These are phyloP conservation scores for Intoshia linei DNA, from an alignment of 1,140 invertebrate genomes.

Conservation along the genomic window DNA sequence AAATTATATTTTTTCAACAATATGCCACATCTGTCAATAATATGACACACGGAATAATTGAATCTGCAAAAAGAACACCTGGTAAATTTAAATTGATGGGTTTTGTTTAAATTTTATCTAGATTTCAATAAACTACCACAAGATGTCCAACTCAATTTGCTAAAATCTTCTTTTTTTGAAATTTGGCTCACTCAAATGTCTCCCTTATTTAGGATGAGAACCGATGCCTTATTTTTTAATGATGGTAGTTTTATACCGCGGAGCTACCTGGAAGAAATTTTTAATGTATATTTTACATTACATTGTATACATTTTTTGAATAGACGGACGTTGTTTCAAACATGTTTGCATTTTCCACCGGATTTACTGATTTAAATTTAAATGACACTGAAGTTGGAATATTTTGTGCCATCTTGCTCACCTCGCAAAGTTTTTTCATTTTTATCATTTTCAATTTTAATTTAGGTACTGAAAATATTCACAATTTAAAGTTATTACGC, in stretches of 20 bases:
- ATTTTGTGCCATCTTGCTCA: conserved; percentile 47
- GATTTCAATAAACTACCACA: conserved; percentile 49
- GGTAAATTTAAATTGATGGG: conserved; percentile 10
- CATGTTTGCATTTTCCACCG: conserved; percentile 26
- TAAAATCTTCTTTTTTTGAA: conserved; percentile 79
- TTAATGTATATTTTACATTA: conserved; percentile 33
- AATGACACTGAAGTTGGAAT: conserved; percentile 60
- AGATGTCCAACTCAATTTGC: conserved; percentile 64
- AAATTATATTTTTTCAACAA: conserved; percentile 6
- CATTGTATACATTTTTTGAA: conserved; percentile 7
- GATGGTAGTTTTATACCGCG: conserved; percentile 52
- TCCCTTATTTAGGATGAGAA: conserved; percentile 34
- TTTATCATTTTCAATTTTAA: background rate
- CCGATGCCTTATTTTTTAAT: conserved; percentile 49
- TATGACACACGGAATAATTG: conserved; percentile 54
- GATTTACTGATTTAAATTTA: conserved; percentile 35
- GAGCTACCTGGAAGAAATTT: conserved; percentile 54
- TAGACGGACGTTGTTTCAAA: conserved; percentile 37
- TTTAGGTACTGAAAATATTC: background rate
- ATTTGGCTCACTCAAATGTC: conserved; percentile 60
- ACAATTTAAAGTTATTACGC: conserved; percentile 43
- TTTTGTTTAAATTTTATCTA: conserved; percentile 8
- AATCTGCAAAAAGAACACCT: conserved; percentile 60
- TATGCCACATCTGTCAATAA: conserved; percentile 24
- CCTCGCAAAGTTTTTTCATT: conserved; percentile 23